A percentile compares a stretch with the other conserved stretches of the same genome.
Conservation (phyloP, 2,113 vertebrate genomes). For the Taxidea taxus region DNA sequence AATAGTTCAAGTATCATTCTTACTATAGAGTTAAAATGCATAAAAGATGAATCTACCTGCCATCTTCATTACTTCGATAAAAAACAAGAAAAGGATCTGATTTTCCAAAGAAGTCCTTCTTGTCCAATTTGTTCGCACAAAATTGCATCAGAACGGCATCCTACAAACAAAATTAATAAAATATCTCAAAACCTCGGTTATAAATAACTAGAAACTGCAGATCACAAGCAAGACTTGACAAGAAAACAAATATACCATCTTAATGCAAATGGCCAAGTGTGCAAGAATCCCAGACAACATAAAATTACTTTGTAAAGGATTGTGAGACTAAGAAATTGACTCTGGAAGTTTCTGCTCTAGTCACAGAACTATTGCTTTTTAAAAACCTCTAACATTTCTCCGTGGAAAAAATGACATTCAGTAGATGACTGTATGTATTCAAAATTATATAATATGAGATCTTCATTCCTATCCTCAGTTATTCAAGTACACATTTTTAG, state of each 20-base stretch:
- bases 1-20: neutral
- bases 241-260: slow-evolving; percentile 45
- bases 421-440: neutral
- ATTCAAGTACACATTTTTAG: neutral
- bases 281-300: neutral
- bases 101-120: slow-evolving; percentile 99
- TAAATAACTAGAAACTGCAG: slow-evolving; percentile 25
- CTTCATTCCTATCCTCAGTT: neutral
- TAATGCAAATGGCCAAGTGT: neutral
- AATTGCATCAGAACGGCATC: slow-evolving; percentile 98
- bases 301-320: neutral
- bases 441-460: neutral
- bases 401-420: neutral
- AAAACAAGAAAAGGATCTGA: slow-evolving; percentile 98
- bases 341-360: neutral
- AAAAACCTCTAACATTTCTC: neutral
- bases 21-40: neutral
- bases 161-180: slow-evolving; percentile 79
- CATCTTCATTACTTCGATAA: slow-evolving; percentile 98
- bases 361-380: neutral
- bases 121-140: slow-evolving; percentile 98
- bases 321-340: neutral
- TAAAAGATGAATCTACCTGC: slow-evolving; percentile 86
- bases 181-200: slow-evolving; percentile 30
- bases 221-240: slow-evolving; percentile 24